Evolutionary conservation across 2,113 vertebrate genomes (phyloP).

Genomic region (Tragelaphus imberbis): DNA sequence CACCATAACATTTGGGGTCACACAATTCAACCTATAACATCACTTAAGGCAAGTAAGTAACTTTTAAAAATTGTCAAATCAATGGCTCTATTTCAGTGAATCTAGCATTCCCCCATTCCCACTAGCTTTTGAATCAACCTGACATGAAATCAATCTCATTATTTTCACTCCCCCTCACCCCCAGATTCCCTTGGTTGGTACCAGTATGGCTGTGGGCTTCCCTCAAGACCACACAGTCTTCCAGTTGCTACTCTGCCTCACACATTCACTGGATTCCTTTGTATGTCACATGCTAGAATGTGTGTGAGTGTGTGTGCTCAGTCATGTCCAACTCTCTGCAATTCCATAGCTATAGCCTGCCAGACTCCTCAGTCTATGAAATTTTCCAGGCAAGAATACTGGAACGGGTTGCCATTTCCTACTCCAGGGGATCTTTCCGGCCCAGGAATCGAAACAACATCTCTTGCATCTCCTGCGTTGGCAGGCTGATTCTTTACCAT

Average conservation of each 20-base stretch:
- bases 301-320: background rate
- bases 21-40: background rate
- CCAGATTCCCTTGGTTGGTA: background rate
- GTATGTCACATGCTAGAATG: background rate
- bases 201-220: background rate
- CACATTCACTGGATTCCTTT: background rate
- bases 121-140: background rate
- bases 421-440: background rate
- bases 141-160: too few species aligned
- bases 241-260: background rate
- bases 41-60: background rate
- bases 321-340: background rate
- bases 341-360: background rate
- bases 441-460: background rate
- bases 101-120: background rate
- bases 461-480: background rate
- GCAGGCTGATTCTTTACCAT: background rate
- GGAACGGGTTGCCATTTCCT: background rate
- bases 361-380: background rate
- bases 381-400: background rate
- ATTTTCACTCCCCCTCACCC: background rate
- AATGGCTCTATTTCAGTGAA: background rate
- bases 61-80: background rate
- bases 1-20: background rate
- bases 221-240: background rate